Evolutionary conservation across 2,797 vertebrate genomes (phyloP).

Genomic region (Urophycis tenuis): DNA sequence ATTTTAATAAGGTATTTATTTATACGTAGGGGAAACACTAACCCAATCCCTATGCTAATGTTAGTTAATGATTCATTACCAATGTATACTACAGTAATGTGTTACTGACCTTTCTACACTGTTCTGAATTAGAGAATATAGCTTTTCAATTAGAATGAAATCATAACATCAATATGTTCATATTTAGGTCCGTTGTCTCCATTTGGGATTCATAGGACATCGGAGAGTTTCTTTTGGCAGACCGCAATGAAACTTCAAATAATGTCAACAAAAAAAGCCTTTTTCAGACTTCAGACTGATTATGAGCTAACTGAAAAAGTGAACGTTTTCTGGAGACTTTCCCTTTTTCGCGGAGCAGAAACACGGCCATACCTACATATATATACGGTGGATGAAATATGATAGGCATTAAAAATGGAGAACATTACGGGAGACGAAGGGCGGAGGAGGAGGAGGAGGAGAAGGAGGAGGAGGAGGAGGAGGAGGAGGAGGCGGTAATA

Average conservation of each 20-base stretch:
- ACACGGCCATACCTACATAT: not conserved
- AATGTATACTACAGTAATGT: no score
- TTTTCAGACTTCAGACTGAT: not conserved
- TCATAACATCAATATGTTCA: no score
- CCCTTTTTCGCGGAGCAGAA: not conserved
- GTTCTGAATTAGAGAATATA: no score
- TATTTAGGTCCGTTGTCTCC: not conserved
- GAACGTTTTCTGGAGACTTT: not conserved
- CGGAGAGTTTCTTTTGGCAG: not conserved
- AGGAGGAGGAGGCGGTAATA: not conserved
- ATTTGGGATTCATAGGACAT: not conserved
- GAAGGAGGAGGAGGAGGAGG: not conserved
- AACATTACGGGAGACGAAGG: not conserved
- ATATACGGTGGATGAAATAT: slow-evolving; percentile 8
- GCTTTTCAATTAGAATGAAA: no score
- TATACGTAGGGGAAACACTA: no score
- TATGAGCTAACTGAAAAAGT: not conserved
- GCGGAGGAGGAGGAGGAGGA: not conserved
- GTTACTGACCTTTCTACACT: no score
- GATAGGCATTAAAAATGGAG: slow-evolving; percentile 15
- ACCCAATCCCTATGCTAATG: no score
- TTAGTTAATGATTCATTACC: no score
- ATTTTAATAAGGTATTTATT: no score
- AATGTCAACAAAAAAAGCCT: not conserved
- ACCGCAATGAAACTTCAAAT: not conserved